phyloP scores from a whole-genome alignment of 2,113 vertebrate genomes.

The Elephantulus edwardii region DNA sequence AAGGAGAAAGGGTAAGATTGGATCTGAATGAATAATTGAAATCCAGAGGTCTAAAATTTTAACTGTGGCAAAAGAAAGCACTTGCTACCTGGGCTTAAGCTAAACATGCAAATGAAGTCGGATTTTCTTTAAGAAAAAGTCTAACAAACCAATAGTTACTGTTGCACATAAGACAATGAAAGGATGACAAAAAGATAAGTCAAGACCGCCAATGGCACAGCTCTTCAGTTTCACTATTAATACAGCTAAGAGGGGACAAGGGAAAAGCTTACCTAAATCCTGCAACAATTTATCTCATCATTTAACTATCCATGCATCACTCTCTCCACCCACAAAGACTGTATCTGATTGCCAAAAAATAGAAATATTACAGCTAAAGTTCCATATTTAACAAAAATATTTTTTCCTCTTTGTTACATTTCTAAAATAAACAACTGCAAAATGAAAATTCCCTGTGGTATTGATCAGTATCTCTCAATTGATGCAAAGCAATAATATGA shows the following conservation, averaged over 20 bases:
- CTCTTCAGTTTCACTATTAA: not conserved
- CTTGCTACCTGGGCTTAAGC: not conserved
- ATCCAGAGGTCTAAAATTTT: constrained; percentile 20
- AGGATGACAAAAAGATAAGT: constrained; percentile 9
- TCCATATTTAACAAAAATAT: constrained; percentile 30
- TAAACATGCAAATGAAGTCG: constrained; percentile 6
- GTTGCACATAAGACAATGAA: not conserved
- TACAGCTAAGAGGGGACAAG: not conserved
- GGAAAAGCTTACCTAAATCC: constrained; percentile 30
- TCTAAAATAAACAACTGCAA: constrained; percentile 26
- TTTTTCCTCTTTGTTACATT: not conserved
- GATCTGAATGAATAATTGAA: not conserved
- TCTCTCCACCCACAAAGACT: not conserved
- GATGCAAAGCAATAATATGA: not conserved
- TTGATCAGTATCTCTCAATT: constrained; percentile 15
- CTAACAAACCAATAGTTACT: constrained; percentile 28
- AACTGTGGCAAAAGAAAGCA: constrained; percentile 9
- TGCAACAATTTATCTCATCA: not conserved
- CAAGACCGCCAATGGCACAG: not conserved
- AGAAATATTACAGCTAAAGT: not conserved
- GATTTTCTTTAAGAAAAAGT: not conserved
- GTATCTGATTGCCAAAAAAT: constrained; percentile 4
- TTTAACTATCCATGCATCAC: not conserved
- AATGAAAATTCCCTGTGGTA: constrained; percentile 22
- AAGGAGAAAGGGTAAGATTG: not conserved